Evolutionary conservation across 1,140 invertebrate species (phyloP).

Genomic region (Acromyrmex charruanus): DNA sequence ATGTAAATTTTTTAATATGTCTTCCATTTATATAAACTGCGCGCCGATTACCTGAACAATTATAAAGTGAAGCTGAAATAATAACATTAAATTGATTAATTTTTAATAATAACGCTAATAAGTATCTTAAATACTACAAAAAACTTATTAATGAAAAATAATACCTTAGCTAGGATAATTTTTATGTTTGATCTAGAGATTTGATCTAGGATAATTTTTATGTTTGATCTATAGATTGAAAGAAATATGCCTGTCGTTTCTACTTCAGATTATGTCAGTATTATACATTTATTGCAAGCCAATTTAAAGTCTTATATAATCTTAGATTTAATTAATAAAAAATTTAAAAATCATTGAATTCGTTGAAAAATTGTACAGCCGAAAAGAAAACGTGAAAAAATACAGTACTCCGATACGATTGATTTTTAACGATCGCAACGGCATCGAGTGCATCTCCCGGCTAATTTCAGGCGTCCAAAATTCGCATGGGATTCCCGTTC

Average conservation of each 20-base stretch:
- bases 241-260: background rate
- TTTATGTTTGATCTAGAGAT: background rate
- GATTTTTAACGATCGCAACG: slow-evolving; percentile 6
- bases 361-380: background rate
- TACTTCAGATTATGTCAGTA: background rate
- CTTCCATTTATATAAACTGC: no score
- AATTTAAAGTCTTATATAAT: slow-evolving; percentile 1
- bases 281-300: background rate
- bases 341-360: background rate
- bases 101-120: no score
- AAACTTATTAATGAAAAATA: no score
- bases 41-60: no score
- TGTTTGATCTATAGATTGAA: background rate
- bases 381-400: background rate
- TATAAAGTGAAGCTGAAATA: no score
- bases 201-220: background rate
- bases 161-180: background rate
- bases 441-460: background rate
- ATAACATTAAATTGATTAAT: no score
- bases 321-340: background rate
- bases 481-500: slow-evolving; percentile 25
- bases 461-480: slow-evolving; percentile 40
- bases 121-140: no score
- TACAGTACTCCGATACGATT: background rate
- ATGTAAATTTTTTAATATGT: no score